A percentile compares a stretch with the other conserved stretches of the same genome.
These are phyloP conservation scores for Labroides dimidiatus DNA, from an alignment of 2,797 vertebrate genomes.

Conservation along the genomic window DNA sequence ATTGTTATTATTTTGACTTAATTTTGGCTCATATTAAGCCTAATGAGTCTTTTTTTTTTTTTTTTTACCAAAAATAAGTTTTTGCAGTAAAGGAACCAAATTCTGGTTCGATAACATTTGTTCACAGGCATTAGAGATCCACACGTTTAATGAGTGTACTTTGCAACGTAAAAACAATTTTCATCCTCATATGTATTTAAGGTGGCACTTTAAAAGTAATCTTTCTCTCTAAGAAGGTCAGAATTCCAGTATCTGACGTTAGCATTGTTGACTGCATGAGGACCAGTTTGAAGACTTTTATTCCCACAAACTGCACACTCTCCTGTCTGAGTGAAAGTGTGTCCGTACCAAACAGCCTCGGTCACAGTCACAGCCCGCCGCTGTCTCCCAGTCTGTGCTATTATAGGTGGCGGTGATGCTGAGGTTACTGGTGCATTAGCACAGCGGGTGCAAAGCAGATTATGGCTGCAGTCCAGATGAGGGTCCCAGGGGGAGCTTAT, in stretches of 20 bases:
- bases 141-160: no score
- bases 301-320: background rate
- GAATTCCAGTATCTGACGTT: background rate
- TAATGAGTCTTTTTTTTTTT: no score
- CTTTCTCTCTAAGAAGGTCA: no score
- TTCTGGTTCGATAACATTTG: no score
- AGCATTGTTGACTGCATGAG: background rate
- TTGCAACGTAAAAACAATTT: no score
- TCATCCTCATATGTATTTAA: no score
- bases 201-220: no score
- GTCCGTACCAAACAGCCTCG: background rate
- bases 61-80: no score
- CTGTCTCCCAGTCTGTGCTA: conserved; percentile 31
- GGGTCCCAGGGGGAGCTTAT: conserved; percentile 43
- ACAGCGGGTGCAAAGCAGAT: conserved; percentile 75
- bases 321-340: background rate
- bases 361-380: conserved; percentile 4
- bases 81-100: no score
- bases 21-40: no score
- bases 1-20: no score
- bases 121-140: no score
- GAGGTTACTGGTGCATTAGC: conserved; percentile 66
- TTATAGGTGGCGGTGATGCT: conserved; percentile 25
- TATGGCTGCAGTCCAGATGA: conserved; percentile 73
- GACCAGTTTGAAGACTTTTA: background rate